Evolutionary conservation across 2,113 vertebrate genomes (phyloP).

Genomic region (Rana temporaria): DNA sequence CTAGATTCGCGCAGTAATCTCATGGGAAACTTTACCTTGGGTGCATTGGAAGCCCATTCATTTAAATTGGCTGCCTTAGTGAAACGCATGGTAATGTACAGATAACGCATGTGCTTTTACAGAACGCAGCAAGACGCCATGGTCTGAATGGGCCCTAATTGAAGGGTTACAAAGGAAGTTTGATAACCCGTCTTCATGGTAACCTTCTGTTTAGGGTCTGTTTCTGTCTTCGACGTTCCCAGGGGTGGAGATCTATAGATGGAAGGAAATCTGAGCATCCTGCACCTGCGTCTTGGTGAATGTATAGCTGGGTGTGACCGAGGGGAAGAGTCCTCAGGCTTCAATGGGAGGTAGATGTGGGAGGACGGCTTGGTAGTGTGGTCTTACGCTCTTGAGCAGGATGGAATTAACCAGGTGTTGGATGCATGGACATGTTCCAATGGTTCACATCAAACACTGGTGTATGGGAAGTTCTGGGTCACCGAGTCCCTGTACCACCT

Average conservation of each 20-base stretch:
- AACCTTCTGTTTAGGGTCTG: too few relatives aligned
- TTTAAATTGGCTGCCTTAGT: too few relatives aligned
- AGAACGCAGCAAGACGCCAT: too few relatives aligned
- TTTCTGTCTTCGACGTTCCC: too few relatives aligned
- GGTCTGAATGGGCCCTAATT: too few relatives aligned
- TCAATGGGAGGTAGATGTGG: slow-evolving; percentile 1
- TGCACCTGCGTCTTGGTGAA: slow-evolving; percentile 2
- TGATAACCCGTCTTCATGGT: too few relatives aligned
- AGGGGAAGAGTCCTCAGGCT: neutral
- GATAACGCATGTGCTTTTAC: too few relatives aligned
- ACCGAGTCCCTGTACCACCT: slow-evolving; percentile 5
- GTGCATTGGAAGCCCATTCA: too few relatives aligned
- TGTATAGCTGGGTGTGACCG: neutral
- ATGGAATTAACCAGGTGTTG: slow-evolving; percentile 30
- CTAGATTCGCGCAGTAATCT: too few relatives aligned
- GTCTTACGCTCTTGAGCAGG: neutral
- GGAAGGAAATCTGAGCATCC: slow-evolving; percentile 19
- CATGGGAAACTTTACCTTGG: too few relatives aligned
- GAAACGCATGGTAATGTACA: too few relatives aligned
- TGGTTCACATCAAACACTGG: neutral
- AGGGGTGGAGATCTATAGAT: neutral
- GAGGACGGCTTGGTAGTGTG: neutral
- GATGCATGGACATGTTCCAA: neutral
- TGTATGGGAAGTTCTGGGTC: neutral
- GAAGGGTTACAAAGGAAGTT: too few relatives aligned